phyloP scores from a whole-genome alignment of 2,888 invertebrate genomes.

The Plagiodera versicolora region DNA sequence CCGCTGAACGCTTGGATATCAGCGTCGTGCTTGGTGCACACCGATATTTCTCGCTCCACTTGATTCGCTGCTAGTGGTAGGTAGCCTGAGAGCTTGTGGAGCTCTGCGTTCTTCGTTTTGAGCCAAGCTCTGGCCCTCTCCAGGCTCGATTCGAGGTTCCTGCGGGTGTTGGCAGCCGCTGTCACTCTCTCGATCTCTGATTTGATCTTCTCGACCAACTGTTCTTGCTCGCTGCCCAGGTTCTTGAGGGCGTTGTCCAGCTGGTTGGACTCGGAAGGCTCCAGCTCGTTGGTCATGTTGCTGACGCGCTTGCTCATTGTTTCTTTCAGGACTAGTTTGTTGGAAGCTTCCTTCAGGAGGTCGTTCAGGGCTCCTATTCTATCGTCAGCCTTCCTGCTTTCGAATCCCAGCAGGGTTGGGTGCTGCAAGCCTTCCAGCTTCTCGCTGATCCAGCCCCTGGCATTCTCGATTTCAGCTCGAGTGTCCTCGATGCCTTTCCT shows the following conservation, averaged over 20 bases:
- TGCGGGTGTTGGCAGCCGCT: slow-evolving; percentile 71
- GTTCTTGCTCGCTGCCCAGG: slow-evolving; percentile 74
- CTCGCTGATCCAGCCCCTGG: slow-evolving; percentile 78
- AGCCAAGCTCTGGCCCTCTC: slow-evolving; percentile 83
- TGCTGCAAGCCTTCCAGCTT: slow-evolving; percentile 69
- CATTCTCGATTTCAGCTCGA: slow-evolving; percentile 76
- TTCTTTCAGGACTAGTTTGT: slow-evolving; percentile 79
- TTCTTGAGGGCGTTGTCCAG: slow-evolving; percentile 73
- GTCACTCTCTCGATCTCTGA: slow-evolving; percentile 73
- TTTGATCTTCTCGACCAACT: slow-evolving; percentile 70
- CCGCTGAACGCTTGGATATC: slow-evolving; percentile 80
- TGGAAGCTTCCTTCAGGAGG: slow-evolving; percentile 80
- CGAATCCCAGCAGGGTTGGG: slow-evolving; percentile 72
- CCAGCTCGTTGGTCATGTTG: slow-evolving; percentile 83
- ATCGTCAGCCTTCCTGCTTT: slow-evolving; percentile 76
- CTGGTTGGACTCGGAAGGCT: slow-evolving; percentile 80
- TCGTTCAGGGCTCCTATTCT: slow-evolving; percentile 71
- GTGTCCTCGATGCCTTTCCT: slow-evolving; percentile 82
- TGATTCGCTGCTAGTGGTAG: slow-evolving; percentile 78
- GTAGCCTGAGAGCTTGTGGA: slow-evolving; percentile 74
- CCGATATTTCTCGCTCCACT: slow-evolving; percentile 79
- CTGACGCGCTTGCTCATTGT: slow-evolving; percentile 81
- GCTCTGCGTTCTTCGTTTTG: slow-evolving; percentile 72
- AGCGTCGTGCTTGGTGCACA: slow-evolving; percentile 73
- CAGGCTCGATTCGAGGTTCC: slow-evolving; percentile 75